These are phyloP conservation scores for Echinarachnius parma DNA, from an alignment of 53 echinoderm and acorn worm genomes.

Conservation along the genomic window DNA sequence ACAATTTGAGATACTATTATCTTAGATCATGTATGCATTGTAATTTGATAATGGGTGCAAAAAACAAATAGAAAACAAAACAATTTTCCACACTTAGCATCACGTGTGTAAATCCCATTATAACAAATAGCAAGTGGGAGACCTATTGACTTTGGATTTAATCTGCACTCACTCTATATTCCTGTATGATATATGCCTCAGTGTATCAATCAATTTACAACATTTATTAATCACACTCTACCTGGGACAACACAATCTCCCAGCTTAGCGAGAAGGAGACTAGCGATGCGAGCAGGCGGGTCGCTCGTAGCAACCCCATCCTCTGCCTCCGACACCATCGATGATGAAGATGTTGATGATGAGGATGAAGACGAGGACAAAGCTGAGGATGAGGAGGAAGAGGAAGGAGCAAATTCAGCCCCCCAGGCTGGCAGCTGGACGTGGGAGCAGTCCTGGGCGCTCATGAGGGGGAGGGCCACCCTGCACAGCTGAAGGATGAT, in stretches of 20 bases:
- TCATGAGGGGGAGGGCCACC: slow-evolving; percentile 85
- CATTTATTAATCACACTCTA: slow-evolving; percentile 26
- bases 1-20: too few species aligned
- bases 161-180: too few species aligned
- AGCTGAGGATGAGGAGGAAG: not conserved
- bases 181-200: too few species aligned
- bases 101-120: too few species aligned
- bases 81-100: too few species aligned
- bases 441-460: slow-evolving; percentile 78
- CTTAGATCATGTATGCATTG: too few species aligned
- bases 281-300: slow-evolving; percentile 84
- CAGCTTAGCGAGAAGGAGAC: slow-evolving; percentile 79
- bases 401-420: slow-evolving; percentile 54
- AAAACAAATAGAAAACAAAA: too few species aligned
- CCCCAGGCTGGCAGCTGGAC: slow-evolving; percentile 87
- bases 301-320: slow-evolving; percentile 53
- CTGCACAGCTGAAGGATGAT: slow-evolving; percentile 91
- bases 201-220: too few species aligned
- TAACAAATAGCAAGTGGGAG: too few species aligned
- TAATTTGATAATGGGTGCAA: too few species aligned
- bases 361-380: not conserved
- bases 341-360: not conserved
- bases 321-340: slow-evolving; percentile 10
- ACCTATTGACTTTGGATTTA: too few species aligned
- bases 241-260: slow-evolving; percentile 90